Base-by-base conservation (phyloP, 2,888 invertebrate species). In the Mimas tiliae region DNA sequence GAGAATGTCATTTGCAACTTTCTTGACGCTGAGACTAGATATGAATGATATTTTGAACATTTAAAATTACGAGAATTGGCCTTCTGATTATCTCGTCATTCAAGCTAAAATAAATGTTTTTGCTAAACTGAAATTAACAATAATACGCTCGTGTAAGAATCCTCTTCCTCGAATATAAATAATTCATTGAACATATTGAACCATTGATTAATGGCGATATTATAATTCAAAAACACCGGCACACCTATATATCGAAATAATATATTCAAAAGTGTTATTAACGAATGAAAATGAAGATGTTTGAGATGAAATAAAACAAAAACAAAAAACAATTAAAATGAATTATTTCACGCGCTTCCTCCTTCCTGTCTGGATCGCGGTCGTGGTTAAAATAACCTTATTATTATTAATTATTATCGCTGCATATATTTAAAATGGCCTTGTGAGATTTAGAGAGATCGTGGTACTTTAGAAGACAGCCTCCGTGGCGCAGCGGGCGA, bases 351-450 rank as follows among this genome's bases (percentile, higher is more conserved):
- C 34, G 7, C 9, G 12, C 58, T 58, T 58, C 58, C 58, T 58
- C 21, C 19, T 58, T 58, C 58, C 58, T 58, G 58, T 58, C 58
- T 58, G 42, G 38, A 58, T 1, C 58, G 42, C 42, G 58, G 38
- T 1, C 58, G 42, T 58, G 58, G 38, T 58, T 38, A 6, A 12
- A 6, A 19, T 42, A 58, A 58, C 58, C 38, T 58, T 58, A 58
- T 58, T 58, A 58, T 42, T n/a, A 21, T 38, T 38, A 58, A 19
- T 42, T 19, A 58, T 58, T 19, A 58, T 58, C 34, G 38, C 38
- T 58, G 58, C 19, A 42, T 58, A 21, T 16, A 58, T 58, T 38
- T 58, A 42, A 42, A 19, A 6, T 19, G 12, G 19, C 38, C 58
- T 58, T 34, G 38, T 12, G 19, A 12, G 16, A 11, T 55, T 19